These are phyloP conservation scores for Morpho achilles DNA, from an alignment of 2,888 invertebrate genomes.

Conservation along the genomic window DNA sequence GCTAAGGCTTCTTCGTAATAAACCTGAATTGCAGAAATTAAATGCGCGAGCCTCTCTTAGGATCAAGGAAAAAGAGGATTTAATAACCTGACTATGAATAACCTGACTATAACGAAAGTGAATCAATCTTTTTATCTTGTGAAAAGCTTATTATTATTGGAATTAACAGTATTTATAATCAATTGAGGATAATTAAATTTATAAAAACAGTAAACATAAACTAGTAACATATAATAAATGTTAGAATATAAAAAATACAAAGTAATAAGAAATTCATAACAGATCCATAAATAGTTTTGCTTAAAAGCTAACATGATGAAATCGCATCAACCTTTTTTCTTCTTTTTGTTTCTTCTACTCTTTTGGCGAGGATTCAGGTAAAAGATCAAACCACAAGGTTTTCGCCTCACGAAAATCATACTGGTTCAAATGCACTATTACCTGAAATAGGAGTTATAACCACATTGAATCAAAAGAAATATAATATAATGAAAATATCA, in stretches of 20 bases:
- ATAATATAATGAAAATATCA: not conserved
- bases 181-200: no score
- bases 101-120: no score
- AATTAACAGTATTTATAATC: no score
- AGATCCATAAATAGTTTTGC: constrained; percentile 19
- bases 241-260: not conserved
- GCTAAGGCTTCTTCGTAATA: no score
- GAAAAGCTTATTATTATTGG: no score
- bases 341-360: constrained; percentile 40
- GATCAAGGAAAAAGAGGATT: no score
- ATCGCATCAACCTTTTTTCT: no score
- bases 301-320: constrained; percentile 3
- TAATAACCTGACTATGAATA: no score
- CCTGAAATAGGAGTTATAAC: constrained; percentile 54
- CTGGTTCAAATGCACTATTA: constrained; percentile 82
- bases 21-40: no score
- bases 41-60: no score
- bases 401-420: constrained; percentile 83
- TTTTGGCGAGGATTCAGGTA: constrained; percentile 74
- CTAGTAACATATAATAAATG: not conserved
- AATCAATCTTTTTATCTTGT: no score
- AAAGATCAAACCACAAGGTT: constrained; percentile 86
- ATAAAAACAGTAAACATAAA: no score
- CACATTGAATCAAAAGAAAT: not conserved
- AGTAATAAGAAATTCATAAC: constrained; percentile 4